Conservation (phyloP, 2,113 vertebrate species). For the Clarias batrachus region DNA sequence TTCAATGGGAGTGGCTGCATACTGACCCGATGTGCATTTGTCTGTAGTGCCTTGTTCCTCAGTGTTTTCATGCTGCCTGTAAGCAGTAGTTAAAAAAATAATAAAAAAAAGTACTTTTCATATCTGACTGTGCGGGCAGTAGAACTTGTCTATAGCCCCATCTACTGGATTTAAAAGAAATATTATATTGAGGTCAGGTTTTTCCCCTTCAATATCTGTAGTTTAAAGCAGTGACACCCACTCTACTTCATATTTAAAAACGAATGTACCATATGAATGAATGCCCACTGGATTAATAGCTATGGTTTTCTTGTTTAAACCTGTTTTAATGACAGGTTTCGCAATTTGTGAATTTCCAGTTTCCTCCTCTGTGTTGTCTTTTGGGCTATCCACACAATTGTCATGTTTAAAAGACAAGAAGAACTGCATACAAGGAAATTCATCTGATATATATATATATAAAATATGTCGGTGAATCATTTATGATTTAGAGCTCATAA, state of each 20-base stretch:
- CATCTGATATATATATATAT: neutral
- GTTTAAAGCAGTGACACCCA: neutral
- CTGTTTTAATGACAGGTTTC: neutral
- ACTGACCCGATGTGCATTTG: neutral
- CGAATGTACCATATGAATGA: neutral
- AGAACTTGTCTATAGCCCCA: slow-evolving; percentile 26
- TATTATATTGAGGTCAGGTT: neutral
- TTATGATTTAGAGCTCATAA: neutral
- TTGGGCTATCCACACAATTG: neutral
- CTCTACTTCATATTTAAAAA: neutral
- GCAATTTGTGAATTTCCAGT: neutral
- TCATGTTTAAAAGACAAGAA: neutral
- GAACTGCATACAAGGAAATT: neutral
- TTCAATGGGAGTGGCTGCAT: neutral
- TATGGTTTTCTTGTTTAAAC: neutral
- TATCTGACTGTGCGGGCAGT: neutral
- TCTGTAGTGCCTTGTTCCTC: neutral
- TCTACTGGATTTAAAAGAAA: slow-evolving; percentile 24
- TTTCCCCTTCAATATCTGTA: neutral
- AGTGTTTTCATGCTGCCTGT: neutral
- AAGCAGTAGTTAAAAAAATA: neutral
- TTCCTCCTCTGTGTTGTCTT: neutral
- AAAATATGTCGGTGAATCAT: neutral
- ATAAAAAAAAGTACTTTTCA: neutral
- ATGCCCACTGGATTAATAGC: neutral